A percentile compares a stretch with the other conserved stretches of the same genome.
Evolutionary conservation across 2,888 invertebrate species (phyloP).

Genomic region (Stictocephala bisonia): DNA sequence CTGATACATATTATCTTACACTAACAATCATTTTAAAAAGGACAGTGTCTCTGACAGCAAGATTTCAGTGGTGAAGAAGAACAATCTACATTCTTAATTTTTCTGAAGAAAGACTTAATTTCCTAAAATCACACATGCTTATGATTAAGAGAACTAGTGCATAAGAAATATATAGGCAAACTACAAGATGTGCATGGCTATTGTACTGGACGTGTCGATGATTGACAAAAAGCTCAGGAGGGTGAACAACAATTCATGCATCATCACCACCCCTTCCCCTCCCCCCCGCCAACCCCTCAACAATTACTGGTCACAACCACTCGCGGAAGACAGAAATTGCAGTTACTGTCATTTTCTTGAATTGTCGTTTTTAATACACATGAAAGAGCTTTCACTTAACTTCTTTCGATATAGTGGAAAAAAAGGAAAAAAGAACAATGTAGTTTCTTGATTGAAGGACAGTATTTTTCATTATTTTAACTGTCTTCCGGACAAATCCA

Average conservation of each 20-base stretch:
- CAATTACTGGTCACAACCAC: background rate
- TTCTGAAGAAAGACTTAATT: too few relatives aligned
- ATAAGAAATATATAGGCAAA: too few relatives aligned
- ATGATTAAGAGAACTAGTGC: background rate
- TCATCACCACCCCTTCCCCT: background rate
- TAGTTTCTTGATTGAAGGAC: too few relatives aligned
- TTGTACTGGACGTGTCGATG: background rate
- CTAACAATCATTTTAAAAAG: too few relatives aligned
- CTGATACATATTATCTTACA: too few relatives aligned
- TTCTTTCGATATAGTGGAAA: background rate
- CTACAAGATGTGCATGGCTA: too few relatives aligned
- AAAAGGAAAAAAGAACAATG: too few relatives aligned
- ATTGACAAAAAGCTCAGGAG: background rate
- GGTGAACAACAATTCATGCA: background rate
- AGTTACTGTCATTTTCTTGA: slow-evolving; percentile 26
- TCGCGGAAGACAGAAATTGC: slow-evolving; percentile 8
- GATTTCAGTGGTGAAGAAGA: background rate
- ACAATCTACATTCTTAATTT: background rate
- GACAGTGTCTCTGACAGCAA: too few relatives aligned
- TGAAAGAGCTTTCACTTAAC: slow-evolving; percentile 7
- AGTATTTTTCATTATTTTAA: too few relatives aligned
- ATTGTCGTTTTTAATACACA: slow-evolving; percentile 28
- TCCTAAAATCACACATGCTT: too few relatives aligned
- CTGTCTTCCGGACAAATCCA: too few relatives aligned
- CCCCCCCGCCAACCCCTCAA: background rate